Base-by-base conservation (phyloP, 2,113 vertebrate species). In the Poeciliopsis turrubarensis region DNA sequence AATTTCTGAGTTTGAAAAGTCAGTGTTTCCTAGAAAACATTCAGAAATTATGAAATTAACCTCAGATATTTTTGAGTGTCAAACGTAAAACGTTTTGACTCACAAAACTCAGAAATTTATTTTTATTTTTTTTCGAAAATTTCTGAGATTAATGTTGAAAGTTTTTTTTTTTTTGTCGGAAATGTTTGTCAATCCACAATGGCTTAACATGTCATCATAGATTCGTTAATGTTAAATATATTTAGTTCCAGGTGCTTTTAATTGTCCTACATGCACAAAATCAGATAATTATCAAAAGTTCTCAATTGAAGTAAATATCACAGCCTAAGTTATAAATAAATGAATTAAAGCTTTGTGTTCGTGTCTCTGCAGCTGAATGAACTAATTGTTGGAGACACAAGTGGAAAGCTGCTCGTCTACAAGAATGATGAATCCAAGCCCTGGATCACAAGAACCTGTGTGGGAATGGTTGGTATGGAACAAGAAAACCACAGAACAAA, bases 301-400 rank as follows among this genome's bases (percentile, higher is more conserved):
- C 19, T 25, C 7, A 57, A 57, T 9, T 57, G 25, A 57, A 47
- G 17, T 19, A 47, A 57, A 57, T n/a, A 2, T 11, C 2, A 57
- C 17, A 54, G 47, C 5, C 5, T 54, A 54, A 54, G 17, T 25
- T 19, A 54, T 25, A 19, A 54, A 22, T 47, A 47, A 47, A 47
- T 27, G 5, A 34, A 19, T 60, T 0, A 72, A 70, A 0, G 17
- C 57, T 12, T 25, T 12, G 10, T 47, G n/a, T 79, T 30, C 81
- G 9, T 0, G 0, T 71, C 32, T 0, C 29, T 73, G 60, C 1
- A 99, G 98, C 81, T 99, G 81, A 99, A 99, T 13, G 98, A 99
- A 81, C 91, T 99, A 0, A 94, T 99, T n/a, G 96, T 99, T 32
- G 98, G 98, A 57, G 98, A 99, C 91, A 98, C 96, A 32, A 96